These are phyloP conservation scores for Galleria mellonella DNA, from an alignment of 1,140 invertebrate species.

Conservation along the genomic window DNA sequence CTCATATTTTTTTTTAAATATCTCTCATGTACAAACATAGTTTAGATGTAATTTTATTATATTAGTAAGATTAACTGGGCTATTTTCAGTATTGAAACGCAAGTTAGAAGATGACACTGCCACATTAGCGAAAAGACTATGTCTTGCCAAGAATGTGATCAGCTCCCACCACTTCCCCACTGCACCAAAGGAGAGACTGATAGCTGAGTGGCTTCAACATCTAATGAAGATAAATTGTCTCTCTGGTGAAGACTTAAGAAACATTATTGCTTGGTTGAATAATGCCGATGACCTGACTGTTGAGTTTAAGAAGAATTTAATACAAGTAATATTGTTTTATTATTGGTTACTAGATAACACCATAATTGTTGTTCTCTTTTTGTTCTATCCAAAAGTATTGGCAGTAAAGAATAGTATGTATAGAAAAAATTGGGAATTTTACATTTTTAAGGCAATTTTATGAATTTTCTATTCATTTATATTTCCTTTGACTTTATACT, in stretches of 20 bases:
- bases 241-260: constrained; percentile 33
- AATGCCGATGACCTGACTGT: constrained; percentile 39
- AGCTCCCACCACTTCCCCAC: constrained; percentile 51
- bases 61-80: too few species aligned
- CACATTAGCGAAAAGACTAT: constrained; percentile 44
- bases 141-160: constrained; percentile 53
- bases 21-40: too few species aligned
- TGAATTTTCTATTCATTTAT: too few species aligned
- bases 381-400: too few species aligned
- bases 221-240: constrained; percentile 34
- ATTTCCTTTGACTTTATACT: too few species aligned
- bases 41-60: too few species aligned
- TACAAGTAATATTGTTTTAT: constrained; percentile 35
- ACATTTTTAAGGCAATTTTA: too few species aligned
- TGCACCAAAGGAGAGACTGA: constrained; percentile 47
- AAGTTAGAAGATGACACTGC: constrained; percentile 38
- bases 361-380: too few species aligned
- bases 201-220: constrained; percentile 48
- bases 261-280: constrained; percentile 45
- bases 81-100: constrained; percentile 57
- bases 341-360: too few species aligned
- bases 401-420: too few species aligned
- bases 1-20: too few species aligned
- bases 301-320: constrained; percentile 49
- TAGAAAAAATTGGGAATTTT: too few species aligned